Percentiles rank a stretch among this genome's conserved stretches.
Evolutionary conservation across 1,140 invertebrate species (phyloP).

Genomic region (Agrilus planipennis): DNA sequence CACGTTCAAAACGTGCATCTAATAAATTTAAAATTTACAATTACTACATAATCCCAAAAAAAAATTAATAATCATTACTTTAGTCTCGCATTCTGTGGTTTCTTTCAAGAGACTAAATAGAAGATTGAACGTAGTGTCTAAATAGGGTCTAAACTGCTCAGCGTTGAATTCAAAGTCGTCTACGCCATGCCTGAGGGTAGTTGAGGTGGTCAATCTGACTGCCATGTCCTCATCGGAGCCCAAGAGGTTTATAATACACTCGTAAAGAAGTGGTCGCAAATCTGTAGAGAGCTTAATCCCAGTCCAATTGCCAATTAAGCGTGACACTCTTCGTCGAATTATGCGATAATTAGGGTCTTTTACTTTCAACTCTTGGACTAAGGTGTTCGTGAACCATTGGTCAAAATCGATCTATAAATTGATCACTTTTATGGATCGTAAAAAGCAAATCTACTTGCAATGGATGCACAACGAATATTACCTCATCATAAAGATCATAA

Average conservation of each 20-base stretch:
- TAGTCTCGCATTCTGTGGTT: constrained; percentile 84
- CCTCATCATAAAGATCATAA: constrained; percentile 85
- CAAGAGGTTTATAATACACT: constrained; percentile 61
- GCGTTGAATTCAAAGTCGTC: constrained; percentile 88
- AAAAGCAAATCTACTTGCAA: constrained; percentile 3
- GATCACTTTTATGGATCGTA: no score
- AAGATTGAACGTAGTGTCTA: constrained; percentile 61
- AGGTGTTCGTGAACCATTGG: constrained; percentile 75
- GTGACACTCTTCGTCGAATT: constrained; percentile 75
- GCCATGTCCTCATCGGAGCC: constrained; percentile 65
- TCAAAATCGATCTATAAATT: constrained; percentile 70
- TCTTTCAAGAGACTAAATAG: constrained; percentile 79
- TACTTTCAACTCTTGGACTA: constrained; percentile 71
- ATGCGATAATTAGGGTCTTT: constrained; percentile 78
- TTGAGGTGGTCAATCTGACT: constrained; percentile 67
- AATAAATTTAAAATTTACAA: constrained; percentile 20
- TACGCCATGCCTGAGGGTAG: constrained; percentile 63
- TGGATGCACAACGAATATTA: constrained; percentile 35
- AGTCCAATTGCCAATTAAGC: constrained; percentile 74
- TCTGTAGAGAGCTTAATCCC: constrained; percentile 73
- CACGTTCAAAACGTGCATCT: constrained; percentile 82
- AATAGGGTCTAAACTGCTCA: constrained; percentile 72
- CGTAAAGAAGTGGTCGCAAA: constrained; percentile 69
- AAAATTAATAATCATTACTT: constrained; percentile 41
- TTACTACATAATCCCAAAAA: constrained; percentile 1